A percentile compares a stretch with the other conserved stretches of the same genome.
Conservation (phyloP, 2,797 vertebrate genomes). For the Sebastes glaucus region DNA sequence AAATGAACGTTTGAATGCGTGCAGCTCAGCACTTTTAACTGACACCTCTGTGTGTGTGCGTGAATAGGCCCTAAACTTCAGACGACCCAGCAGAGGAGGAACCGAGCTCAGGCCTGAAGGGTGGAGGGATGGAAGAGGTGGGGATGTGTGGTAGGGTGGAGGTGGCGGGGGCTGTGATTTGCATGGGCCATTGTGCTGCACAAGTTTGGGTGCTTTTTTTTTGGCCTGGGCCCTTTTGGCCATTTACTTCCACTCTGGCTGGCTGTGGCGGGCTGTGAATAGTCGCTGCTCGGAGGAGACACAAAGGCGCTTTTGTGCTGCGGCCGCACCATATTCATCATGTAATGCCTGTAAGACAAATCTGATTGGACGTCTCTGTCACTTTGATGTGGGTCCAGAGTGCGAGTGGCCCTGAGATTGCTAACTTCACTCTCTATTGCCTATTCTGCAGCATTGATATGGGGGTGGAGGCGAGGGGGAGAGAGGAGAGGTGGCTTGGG, state of each 20-base stretch:
- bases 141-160: constrained; percentile 67
- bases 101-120: constrained; percentile 67
- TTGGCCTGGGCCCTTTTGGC: constrained; percentile 85
- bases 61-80: constrained; percentile 84
- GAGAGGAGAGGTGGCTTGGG: constrained; percentile 60
- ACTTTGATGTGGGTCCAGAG: constrained; percentile 90
- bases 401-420: constrained; percentile 85
- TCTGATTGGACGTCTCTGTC: constrained; percentile 91
- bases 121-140: constrained; percentile 69
- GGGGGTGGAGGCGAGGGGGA: constrained; percentile 60
- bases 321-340: constrained; percentile 89
- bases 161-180: constrained; percentile 80
- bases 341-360: constrained; percentile 91
- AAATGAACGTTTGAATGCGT: constrained; percentile 65
- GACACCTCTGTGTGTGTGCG: constrained; percentile 75
- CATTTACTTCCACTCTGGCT: constrained; percentile 91
- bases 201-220: constrained; percentile 88
- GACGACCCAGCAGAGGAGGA: constrained; percentile 78
- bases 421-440: constrained; percentile 85
- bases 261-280: constrained; percentile 88
- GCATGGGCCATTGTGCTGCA: constrained; percentile 87
- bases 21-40: constrained; percentile 80
- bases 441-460: constrained; percentile 82
- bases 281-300: constrained; percentile 84
- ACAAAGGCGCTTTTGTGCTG: constrained; percentile 88